Base-by-base conservation (phyloP, 2,113 vertebrate genomes). In the Sphyrna mokarran region DNA sequence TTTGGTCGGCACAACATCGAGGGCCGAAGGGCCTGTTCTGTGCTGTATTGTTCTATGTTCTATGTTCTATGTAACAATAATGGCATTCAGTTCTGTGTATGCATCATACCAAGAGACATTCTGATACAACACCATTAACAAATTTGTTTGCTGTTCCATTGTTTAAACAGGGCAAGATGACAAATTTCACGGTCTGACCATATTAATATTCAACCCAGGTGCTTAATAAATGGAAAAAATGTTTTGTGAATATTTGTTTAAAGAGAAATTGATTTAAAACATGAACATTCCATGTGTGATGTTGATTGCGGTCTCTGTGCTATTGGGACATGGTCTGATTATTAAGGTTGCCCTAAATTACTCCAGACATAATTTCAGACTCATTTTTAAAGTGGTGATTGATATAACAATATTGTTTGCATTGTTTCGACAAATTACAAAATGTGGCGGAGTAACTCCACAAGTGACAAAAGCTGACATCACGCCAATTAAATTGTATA, bases 191-290 rank as follows among this genome's bases (percentile, higher is more conserved):
- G 6, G 48, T 90, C 26, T 33, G 54, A 61, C 54, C 87, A 61
- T 61, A 63, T 93, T 66, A 66, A 66, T 68, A 93, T 37, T 93
- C 89, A 93, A 93, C 29, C 89, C 89, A 93, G 89, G 61, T 93
- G 58, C 89, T 33, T 93, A 93, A 93, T 93, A 93, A 93, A 37
- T 93, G 89, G 89, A 93, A 93, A 93, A 93, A 66, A 66, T 68
- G 89, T 93, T 66, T 93, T 93, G 61, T 93, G 29, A 93, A 68
- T 93, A 22, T 93, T 93, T 93, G 33, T 40, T 16, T 66, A 93
- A 93, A 61, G n/a, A 93, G 63, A 93, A 93, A 93, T 93, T 93
- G 89, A 93, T 93, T 61, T 66, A 93, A 93, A 93, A 66, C 89
- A 68, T 93, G 61, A 63, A 8, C 61, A 37, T 93, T 93, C 89